Base-by-base conservation (phyloP, 2,888 invertebrate genomes). In the Crocallis elinguaria region DNA sequence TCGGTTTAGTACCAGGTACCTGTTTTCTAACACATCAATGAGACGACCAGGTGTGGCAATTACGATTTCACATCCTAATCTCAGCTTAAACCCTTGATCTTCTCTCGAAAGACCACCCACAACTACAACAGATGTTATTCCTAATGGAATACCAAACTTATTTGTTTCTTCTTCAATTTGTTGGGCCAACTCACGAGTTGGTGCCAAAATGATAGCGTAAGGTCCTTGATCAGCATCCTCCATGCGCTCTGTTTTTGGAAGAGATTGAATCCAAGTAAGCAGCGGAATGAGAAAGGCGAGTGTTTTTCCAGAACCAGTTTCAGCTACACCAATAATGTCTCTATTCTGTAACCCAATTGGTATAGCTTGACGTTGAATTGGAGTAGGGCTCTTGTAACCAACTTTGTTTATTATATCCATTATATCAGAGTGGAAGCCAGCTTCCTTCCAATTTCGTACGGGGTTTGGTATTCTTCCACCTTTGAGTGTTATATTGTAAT, bases 41-140 rank as follows among this genome's bases (percentile, higher is more conserved):
- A 99, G 93, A 94, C 99, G 97, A 93, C 99, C 99, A 3, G 99
- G 99, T 0, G 99, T 99, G 1, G 99, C 99, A 73, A 99, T 99
- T 6, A 99, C 99, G 71, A 99, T 98, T 94, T 99, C 99, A 85
- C 99, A 99, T 35, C 99, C 99, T 91, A 99, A 93, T 64, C 99
- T 93, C 37, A 99, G 92, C 67, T 98, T 95, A 83, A 99, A 98
- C 39, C 99, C 99, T 93, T 99, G 99, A 46, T 99, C 99, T 86
- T 99, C 99, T 69, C 99, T 93, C 0, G 98, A 99, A 9, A 99
- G 93, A 88, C 97, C 97, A 80, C 98, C 98, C n/a, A 99, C 98
- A n/a, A 99, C 98, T 1, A 98, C 98, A 0, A 98, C 98, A 1
- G 98, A 98, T 45, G 98, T 94, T 50, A 99, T 98, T 13, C 96